These are phyloP conservation scores for Lerema accius DNA, from an alignment of 1,140 invertebrate genomes.

Conservation along the genomic window DNA sequence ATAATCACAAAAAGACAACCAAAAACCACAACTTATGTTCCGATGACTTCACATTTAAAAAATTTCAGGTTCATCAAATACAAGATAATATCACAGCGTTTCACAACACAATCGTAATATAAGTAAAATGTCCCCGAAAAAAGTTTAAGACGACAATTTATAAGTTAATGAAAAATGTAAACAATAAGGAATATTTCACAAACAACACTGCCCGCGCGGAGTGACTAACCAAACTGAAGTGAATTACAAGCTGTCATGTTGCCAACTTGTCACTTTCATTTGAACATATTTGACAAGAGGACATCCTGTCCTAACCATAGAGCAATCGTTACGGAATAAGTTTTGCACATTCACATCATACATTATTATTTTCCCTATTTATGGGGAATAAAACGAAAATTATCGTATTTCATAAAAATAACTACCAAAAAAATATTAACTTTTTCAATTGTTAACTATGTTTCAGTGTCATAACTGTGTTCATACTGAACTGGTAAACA, in stretches of 20 bases:
- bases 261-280: conserved; percentile 24
- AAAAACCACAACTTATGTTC: conserved; percentile 20
- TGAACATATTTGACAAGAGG: not conserved
- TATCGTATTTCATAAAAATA: no score
- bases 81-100: conserved; percentile 27
- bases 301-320: not conserved
- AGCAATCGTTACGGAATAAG: no score
- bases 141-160: conserved; percentile 33
- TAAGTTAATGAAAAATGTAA: conserved; percentile 47
- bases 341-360: not conserved
- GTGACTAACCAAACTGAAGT: conserved; percentile 50
- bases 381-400: no score
- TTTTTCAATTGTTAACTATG: no score
- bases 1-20: conserved; percentile 38
- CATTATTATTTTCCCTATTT: not conserved
- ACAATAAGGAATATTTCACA: conserved; percentile 44
- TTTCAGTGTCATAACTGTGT: no score
- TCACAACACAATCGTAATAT: conserved; percentile 18
- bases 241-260: conserved; percentile 37
- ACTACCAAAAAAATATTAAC: no score
- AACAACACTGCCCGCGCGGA: conserved; percentile 42
- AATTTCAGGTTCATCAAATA: conserved; percentile 10
- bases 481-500: no score
- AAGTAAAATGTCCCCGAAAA: conserved; percentile 6
- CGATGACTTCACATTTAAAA: conserved; percentile 30